Conservation (phyloP, 2,113 vertebrate species). For the Stegostoma tigrinum region DNA sequence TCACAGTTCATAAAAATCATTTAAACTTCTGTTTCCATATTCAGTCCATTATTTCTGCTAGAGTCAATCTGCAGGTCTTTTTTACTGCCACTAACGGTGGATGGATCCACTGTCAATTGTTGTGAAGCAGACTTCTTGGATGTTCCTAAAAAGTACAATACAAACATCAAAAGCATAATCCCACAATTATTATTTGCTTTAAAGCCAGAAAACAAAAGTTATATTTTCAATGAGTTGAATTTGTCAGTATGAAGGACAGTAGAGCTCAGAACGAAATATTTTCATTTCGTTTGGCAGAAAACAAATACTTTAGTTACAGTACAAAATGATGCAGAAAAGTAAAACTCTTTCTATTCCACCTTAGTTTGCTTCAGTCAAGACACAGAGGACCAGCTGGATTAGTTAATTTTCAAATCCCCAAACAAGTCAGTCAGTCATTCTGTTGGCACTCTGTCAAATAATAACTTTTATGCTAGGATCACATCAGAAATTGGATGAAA, state of each 20-base stretch:
- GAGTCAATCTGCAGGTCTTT: background rate
- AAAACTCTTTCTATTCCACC: background rate
- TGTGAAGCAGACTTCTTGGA: background rate
- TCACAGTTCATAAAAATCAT: background rate
- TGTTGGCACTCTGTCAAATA: background rate
- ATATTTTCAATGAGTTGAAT: background rate
- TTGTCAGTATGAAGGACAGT: background rate
- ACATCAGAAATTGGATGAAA: background rate
- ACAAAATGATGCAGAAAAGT: too few species aligned
- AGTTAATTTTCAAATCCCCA: background rate
- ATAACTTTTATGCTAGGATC: background rate
- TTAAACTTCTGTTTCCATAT: constrained; percentile 35
- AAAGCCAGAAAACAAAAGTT: background rate
- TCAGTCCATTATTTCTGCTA: background rate
- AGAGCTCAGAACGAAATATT: background rate
- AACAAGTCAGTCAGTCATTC: background rate
- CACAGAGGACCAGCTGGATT: background rate
- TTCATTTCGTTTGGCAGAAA: background rate
- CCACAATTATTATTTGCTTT: background rate
- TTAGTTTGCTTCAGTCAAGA: background rate
- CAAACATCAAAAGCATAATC: background rate
- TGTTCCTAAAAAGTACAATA: background rate
- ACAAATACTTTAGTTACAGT: background rate
- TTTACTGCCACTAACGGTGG: background rate
- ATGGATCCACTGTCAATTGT: background rate